These are phyloP conservation scores for Harpagifer antarcticus DNA, from an alignment of 2,797 vertebrate species.

Conservation along the genomic window DNA sequence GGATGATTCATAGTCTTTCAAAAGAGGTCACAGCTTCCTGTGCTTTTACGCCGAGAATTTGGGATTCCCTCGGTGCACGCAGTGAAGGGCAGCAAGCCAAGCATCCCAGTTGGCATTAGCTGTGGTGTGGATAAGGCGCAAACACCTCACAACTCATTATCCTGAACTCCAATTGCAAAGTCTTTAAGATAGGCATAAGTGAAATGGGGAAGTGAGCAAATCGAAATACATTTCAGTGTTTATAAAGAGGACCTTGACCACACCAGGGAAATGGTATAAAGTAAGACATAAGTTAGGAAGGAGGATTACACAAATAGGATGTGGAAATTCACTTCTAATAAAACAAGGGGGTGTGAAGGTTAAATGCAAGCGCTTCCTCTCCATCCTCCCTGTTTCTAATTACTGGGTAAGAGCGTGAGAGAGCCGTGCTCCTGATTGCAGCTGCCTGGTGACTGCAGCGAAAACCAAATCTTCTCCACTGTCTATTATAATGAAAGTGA, in stretches of 20 bases:
- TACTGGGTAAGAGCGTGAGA: slow-evolving; percentile 69
- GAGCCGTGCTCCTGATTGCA: slow-evolving; percentile 62
- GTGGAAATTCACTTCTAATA: slow-evolving; percentile 55
- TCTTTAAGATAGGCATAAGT: slow-evolving; percentile 24
- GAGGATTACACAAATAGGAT: slow-evolving; percentile 41
- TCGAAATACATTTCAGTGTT: slow-evolving; percentile 2
- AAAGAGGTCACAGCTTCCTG: slow-evolving; percentile 80
- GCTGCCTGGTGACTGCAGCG: slow-evolving; percentile 72
- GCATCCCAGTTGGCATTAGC: slow-evolving; percentile 67
- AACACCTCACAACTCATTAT: slow-evolving; percentile 57
- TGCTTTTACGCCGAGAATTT: slow-evolving; percentile 77
- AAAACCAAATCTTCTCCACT: slow-evolving; percentile 71
- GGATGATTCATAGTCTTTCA: slow-evolving; percentile 81
- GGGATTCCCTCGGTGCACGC: slow-evolving; percentile 78
- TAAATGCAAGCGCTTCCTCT: slow-evolving; percentile 60
- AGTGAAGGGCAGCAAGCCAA: slow-evolving; percentile 69
- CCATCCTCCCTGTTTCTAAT: slow-evolving; percentile 73
- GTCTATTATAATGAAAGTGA: slow-evolving; percentile 71
- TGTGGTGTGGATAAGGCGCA: slow-evolving; percentile 56
- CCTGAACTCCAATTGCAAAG: slow-evolving; percentile 31
- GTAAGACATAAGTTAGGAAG: slow-evolving; percentile 20
- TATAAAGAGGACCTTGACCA: slow-evolving; percentile 14
- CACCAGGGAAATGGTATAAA: slow-evolving; percentile 23
- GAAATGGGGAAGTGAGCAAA: slow-evolving; percentile 11
- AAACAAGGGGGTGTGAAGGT: slow-evolving; percentile 74